Evolutionary conservation across 2,113 vertebrate genomes (phyloP), one percentile per base, ranked within the genome.

Genomic region (Albula glossodonta): DNA sequence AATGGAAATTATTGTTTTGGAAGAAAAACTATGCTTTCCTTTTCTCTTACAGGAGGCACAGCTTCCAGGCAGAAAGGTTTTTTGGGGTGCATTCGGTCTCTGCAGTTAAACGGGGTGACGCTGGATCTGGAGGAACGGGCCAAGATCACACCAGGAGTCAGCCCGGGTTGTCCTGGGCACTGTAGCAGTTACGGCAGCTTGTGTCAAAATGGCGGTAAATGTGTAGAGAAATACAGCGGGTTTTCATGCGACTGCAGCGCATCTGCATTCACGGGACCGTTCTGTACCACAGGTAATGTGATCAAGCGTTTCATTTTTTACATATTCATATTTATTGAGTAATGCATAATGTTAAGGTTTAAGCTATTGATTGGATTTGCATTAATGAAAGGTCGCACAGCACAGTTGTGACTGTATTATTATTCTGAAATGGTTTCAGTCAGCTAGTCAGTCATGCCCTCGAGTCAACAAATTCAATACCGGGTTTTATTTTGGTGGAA

Each of bases 21-120:
- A 81, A 81, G 31, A 70, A 48, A 25, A 74, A 74, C 10, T 25
- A 74, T 49, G 31, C 22, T 1, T 48, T 8, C 70, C n/a, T 48
- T 8, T 52, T 83, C 88, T 22, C 90, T 63, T 90, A 81, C 86
- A 99, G 98, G 98, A 87, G 98, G 97, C 31, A 98, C 97, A 0
- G 97, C 98, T 25, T 99, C 98, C 22, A 93, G 97, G 22, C 97
- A 99, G 89, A 97, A 96, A 88, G 98, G 98, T 79, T 99, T 99
- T 87, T 90, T 97, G 82, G 98, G 98, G 2, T 99, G 98, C 41
- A 97, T 99, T 57, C 97, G 98, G 25, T 97, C 97, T 0, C 94
- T 99, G 86, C 96, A 95, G 80, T 92, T 99, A 90, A 99, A 99
- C 22, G 98, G 98, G 2, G 83, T 94, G 87, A 93, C 96, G 0